Conservation (phyloP, 2,888 invertebrate species). For the Lithophane leautieri region DNA sequence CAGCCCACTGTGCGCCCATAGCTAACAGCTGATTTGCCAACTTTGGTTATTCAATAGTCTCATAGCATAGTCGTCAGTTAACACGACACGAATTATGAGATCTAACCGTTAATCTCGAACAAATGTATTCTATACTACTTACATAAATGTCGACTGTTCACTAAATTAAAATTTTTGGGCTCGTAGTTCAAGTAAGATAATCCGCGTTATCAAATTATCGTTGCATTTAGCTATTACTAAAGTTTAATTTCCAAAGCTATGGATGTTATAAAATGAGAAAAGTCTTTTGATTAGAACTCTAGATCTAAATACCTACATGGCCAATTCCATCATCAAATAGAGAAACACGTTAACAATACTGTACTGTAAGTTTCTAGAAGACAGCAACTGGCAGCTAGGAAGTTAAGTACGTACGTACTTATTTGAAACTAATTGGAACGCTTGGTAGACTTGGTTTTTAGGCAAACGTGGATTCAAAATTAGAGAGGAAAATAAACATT, state of each 20-base stretch:
- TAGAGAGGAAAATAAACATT: background rate
- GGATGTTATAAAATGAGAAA: background rate
- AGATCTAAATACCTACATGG: background rate
- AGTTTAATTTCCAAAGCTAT: background rate
- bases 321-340: background rate
- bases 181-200: slow-evolving; percentile 5
- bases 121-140: slow-evolving; percentile 10
- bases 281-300: background rate
- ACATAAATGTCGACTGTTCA: slow-evolving; percentile 6
- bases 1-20: too few relatives aligned
- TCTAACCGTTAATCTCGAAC: slow-evolving; percentile 9
- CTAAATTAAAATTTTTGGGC: background rate
- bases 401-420: too few relatives aligned
- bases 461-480: background rate
- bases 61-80: slow-evolving; percentile 9
- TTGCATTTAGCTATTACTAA: slow-evolving; percentile 12
- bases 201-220: background rate
- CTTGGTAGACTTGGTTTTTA: background rate
- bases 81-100: slow-evolving; percentile 23
- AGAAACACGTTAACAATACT: background rate
- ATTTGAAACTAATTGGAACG: background rate
- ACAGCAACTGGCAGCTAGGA: background rate
- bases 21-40: slow-evolving; percentile 85
- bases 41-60: slow-evolving; percentile 48
- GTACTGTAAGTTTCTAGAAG: background rate